Conservation (phyloP, 2,797 vertebrate species). For the Sebastes umbrosus region DNA sequence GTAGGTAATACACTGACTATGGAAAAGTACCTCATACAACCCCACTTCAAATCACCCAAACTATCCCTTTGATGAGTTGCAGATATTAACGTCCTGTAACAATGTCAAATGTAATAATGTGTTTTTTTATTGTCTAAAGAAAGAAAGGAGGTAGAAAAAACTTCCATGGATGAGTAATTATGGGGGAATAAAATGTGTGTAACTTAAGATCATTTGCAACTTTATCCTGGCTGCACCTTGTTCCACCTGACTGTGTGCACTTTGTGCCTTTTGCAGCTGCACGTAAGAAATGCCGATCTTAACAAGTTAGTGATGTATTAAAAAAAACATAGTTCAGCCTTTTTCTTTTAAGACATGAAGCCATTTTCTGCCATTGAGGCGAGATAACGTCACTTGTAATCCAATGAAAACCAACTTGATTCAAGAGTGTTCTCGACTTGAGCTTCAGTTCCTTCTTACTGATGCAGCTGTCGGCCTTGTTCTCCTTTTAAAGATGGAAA, state of each 20-base stretch:
- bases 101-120: too few species aligned
- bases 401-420: conserved; percentile 24
- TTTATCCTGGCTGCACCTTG: background rate
- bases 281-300: background rate
- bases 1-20: too few species aligned
- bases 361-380: background rate
- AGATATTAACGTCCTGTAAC: too few species aligned
- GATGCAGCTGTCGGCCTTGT: background rate
- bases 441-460: background rate
- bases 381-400: conserved; percentile 10
- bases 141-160: background rate
- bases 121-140: too few species aligned
- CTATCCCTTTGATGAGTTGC: too few species aligned
- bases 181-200: background rate
- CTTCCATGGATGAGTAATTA: background rate
- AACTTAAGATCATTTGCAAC: background rate
- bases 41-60: too few species aligned
- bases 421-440: conserved; percentile 12
- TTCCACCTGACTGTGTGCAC: background rate
- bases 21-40: too few species aligned
- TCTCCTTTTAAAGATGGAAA: background rate
- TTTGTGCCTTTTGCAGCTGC: background rate
- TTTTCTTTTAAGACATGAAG: background rate
- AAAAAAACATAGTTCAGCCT: background rate
- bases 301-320: background rate